These are phyloP conservation scores for Charadrius vociferus DNA, from an alignment of 2,113 vertebrate genomes.

Conservation along the genomic window DNA sequence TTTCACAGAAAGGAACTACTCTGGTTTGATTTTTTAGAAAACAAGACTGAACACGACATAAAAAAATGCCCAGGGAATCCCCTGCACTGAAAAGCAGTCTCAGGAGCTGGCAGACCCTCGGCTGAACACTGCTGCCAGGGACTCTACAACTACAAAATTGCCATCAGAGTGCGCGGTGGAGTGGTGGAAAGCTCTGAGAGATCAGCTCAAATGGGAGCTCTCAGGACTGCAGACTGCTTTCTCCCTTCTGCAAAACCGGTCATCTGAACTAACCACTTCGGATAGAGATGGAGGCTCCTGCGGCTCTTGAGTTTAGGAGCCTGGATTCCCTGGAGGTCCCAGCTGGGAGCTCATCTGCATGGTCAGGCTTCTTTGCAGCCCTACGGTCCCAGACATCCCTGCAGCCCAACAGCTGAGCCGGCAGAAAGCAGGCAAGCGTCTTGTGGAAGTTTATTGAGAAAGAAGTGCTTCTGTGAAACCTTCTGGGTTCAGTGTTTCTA, in stretches of 20 bases:
- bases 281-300: not conserved
- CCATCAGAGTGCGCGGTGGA: no score
- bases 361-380: not conserved
- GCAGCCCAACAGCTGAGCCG: not conserved
- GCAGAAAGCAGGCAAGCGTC: not conserved
- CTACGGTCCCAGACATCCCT: not conserved
- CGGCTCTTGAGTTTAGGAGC: not conserved
- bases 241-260: not conserved
- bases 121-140: not conserved
- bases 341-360: not conserved
- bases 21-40: not conserved
- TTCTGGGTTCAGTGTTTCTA: not conserved
- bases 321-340: not conserved
- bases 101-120: not conserved
- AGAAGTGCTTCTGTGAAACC: not conserved
- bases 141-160: not conserved
- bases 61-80: not conserved
- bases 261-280: not conserved
- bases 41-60: rapidly evolving
- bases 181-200: not conserved
- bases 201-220: not conserved
- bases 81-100: not conserved
- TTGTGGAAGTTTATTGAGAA: not conserved
- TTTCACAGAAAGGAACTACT: not conserved
- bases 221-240: not conserved